Evolutionary conservation across 1,140 invertebrate genomes (phyloP), one percentile per base, ranked within the genome.

Genomic region (Anoplolepis gracilipes): DNA sequence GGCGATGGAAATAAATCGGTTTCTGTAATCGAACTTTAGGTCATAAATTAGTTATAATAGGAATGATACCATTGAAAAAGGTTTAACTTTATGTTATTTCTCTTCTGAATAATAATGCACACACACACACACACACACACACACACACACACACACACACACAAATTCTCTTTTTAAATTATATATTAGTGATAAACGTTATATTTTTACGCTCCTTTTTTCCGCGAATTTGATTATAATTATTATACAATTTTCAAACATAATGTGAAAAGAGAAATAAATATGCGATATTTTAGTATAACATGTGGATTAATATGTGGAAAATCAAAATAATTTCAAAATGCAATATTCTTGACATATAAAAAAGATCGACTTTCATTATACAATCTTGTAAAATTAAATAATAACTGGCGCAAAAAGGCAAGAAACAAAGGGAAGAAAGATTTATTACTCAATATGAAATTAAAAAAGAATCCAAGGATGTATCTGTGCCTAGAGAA

Each of bases 1-100:
- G 53, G 25, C 19, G 55, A 82, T 73, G 78, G 67, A 73, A 73
- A 82, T 72, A 73, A 82, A 82, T 82, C 53, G 36, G 39, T 13
- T 57, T n/a, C 25, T 49, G 33, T n/a, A 25, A 81, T 59, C 67
- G 53, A 82, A 39, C 8, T 33, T 46, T 19, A 33, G 53, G 5
- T 36, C 19, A n/a, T 59, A 61, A 46, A 72, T 82, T 72, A n/a
- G n/a, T n/a, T n/a, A n/a, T n/a, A n/a, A n/a, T n/a, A 22, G 49
- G 4, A 22, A 19, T 30, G 42, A 46, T 46, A 22, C 19, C 42
- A 22, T 13, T 13, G 46, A 39, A 22, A 39, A 7, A 55, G 42
- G 0, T 53, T 33, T 11, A 10, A 22, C 7, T 46, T 64, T 33
- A 10, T 16, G 30, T 64, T 64, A 11, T 22, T 64, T 22, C 30